Percentiles rank a stretch among this genome's conserved stretches.
Evolutionary conservation across 2,113 vertebrate genomes (phyloP).

Genomic region (Lepidiolamprologus cunningtoni): DNA sequence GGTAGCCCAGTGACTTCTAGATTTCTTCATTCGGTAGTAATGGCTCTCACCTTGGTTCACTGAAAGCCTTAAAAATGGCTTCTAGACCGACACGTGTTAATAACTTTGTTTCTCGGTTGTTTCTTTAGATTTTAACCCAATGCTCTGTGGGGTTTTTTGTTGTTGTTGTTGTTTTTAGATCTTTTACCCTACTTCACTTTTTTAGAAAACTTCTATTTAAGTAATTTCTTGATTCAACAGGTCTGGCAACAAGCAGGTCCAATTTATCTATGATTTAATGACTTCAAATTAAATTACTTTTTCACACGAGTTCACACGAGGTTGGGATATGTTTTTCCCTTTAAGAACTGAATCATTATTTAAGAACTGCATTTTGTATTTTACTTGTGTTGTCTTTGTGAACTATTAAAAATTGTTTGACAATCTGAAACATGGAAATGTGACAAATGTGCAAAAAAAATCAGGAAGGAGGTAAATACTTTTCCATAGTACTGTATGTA

Average conservation of each 20-base stretch:
- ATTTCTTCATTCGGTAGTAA: fast-evolving
- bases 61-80: neutral
- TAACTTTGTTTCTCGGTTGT: neutral
- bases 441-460: neutral
- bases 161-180: neutral
- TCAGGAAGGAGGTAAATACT: neutral
- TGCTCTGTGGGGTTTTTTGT: fast-evolving
- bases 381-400: neutral
- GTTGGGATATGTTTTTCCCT: neutral
- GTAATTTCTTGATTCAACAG: neutral
- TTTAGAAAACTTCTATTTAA: neutral
- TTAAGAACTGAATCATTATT: neutral
- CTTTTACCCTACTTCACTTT: neutral
- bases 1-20: neutral
- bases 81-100: neutral
- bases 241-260: neutral
- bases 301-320: neutral
- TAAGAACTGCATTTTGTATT: neutral
- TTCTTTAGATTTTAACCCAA: neutral
- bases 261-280: neutral
- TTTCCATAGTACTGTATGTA: neutral
- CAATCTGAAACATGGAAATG: neutral
- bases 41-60: neutral
- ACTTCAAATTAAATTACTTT: neutral
- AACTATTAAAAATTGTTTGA: neutral